Base-by-base conservation (phyloP, 2,113 vertebrate genomes). In the Callionymus lyra region DNA sequence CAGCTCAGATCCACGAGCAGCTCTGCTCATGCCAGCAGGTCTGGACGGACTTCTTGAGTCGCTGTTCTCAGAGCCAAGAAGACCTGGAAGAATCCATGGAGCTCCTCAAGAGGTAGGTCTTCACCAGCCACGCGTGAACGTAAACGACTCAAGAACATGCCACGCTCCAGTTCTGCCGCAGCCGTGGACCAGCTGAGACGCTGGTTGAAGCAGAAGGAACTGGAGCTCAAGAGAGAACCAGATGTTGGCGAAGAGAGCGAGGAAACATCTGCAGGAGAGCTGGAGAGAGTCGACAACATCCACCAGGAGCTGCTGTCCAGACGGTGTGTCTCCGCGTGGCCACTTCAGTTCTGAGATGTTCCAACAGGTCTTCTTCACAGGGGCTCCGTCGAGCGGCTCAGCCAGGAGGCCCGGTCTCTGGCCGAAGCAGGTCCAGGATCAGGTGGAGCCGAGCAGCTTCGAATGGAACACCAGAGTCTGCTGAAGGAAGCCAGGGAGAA, bases 171-270 rank as follows among this genome's bases (percentile, higher is more conserved):
- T 48, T 95, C 94, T 82, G 88, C 93, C 58, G 79, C 81, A 47
- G 85, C 80, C 44, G 84, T 89, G 54, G 85, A 86, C 59, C 84
- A 78, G 59, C 68, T 94, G 63, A 86, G 63, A 41, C 51, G 80
- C 46, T 96, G 92, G 94, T 77, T 97, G 41, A 81, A 62, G 48
- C 86, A 93, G 70, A 89, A 91, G 86, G 83, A 90, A 60, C 81
- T 86, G 70, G 86, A 78, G 44, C 78, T 95, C 62, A 87, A 46
- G 58, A 84, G 82, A 15, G 91, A 94, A 68, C 72, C 58, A 63
- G 31, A 48, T 72, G 36, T 83, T 37, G 61, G 84, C 49, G 86
- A 77, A 39, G 89, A 89, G 47, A 84, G 43, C 53, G 89, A 88
- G 47, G 85, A 87, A 42, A 55, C 85, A 57, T 71, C 81, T 8